A percentile compares a stretch with the other conserved stretches of the same genome.
Evolutionary conservation across 2,113 vertebrate species (phyloP).

Genomic region (Callaeas wilsoni): DNA sequence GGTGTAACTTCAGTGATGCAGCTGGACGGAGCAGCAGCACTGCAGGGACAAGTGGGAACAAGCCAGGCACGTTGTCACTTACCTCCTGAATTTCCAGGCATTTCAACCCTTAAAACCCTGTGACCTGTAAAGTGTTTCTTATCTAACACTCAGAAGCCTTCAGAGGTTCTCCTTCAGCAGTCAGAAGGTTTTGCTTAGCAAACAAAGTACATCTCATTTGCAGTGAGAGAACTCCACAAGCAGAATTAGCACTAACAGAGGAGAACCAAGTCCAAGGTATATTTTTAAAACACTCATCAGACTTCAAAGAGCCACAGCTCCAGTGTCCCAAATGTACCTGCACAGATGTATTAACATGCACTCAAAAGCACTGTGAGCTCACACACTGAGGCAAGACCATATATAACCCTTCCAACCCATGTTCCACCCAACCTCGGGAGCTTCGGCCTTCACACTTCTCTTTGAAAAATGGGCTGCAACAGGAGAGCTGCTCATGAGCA

Average conservation of each 20-base stretch:
- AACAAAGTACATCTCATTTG: background rate
- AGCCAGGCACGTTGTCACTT: background rate
- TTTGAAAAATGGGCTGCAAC: conserved; percentile 76
- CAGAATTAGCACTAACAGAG: background rate
- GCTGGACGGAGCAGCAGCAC: background rate
- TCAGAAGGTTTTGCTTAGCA: background rate
- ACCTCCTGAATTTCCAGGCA: background rate
- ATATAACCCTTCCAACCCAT: conserved; percentile 41
- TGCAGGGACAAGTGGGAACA: background rate
- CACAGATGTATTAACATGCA: background rate
- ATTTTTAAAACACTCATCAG: background rate
- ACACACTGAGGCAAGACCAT: background rate
- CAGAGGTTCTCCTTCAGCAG: background rate
- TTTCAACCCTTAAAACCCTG: background rate
- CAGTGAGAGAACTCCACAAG: background rate
- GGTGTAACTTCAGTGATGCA: background rate
- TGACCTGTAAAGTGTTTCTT: background rate
- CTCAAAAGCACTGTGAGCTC: background rate
- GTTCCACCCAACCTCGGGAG: conserved; percentile 76
- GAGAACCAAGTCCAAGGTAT: background rate
- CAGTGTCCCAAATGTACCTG: background rate
- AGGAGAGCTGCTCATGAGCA: conserved; percentile 59
- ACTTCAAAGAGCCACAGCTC: background rate
- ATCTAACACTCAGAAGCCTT: background rate
- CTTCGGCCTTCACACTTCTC: conserved; percentile 64